Base-by-base conservation (phyloP, 2,113 vertebrate species). In the Leptobrachium ailaonicum region DNA sequence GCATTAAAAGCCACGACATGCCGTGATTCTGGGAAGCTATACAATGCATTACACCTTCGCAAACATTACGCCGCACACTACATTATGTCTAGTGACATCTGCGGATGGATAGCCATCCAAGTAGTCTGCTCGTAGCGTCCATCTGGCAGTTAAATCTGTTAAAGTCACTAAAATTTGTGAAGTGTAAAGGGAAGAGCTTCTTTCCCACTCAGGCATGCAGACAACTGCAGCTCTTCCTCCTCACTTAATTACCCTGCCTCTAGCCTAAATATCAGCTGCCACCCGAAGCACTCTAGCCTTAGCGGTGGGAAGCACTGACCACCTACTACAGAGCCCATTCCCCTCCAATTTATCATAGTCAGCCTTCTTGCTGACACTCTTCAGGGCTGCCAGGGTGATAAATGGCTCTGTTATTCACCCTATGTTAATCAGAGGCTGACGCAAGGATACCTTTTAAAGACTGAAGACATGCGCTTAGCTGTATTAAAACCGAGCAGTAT, bases 341-440 rank as follows among this genome's bases (percentile, higher is more conserved):
- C 85, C 62, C 68, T 2, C 47, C 84, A 79, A 83, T 87, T 82
- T 71, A 86, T 83, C 82, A 81, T 14, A 79, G 8, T 66, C 87
- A 84, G 84, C 84, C 75, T 86, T 83, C 83, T 82, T 81, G 84
- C 83, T 86, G 84, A 87, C 87, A 86, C 68, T 87, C 82, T 67
- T 88, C 83, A 76, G 81, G 82, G 81, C 72, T 84, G 83, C 83
- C 83, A 6, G 0, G 45, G 64, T 89, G 83, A 91, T 83, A 75
- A 87, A 87, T 82, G 85, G 85, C 87, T 84, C 84, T 72, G 73
- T 85, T 87, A 87, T 86, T 88, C 87, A 85, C 70, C 81, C 82
- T 41, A 83, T 77, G 76, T 82, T 86, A 83, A 91, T 85, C 82
- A 14, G 0, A 87, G 79, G 79, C 75, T 83, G 83, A 85, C 0